A percentile compares a stretch with the other conserved stretches of the same genome.
phyloP scores from a whole-genome alignment of 2,113 vertebrate genomes.

The Glaucidium brasilianum region DNA sequence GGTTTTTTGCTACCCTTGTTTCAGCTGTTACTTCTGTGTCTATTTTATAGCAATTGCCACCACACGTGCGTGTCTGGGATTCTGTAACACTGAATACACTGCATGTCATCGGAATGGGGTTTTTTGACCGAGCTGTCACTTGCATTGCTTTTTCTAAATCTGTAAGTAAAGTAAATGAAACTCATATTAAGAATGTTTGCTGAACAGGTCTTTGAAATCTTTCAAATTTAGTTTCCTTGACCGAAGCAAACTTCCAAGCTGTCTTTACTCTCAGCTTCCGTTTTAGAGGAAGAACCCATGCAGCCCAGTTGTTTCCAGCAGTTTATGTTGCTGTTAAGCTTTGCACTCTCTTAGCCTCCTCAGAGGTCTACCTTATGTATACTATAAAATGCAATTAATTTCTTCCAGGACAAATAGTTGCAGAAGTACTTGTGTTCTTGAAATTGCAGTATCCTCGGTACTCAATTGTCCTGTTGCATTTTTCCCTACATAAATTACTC shows the following conservation, averaged over 20 bases:
- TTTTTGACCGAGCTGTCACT: slow-evolving; percentile 92
- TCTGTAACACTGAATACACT: slow-evolving; percentile 95
- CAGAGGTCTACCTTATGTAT: background rate
- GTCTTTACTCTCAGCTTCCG: background rate
- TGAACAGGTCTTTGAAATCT: background rate
- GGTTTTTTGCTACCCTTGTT: background rate
- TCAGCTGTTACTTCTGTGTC: background rate
- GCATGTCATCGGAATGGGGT: slow-evolving; percentile 90
- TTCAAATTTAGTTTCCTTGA: background rate
- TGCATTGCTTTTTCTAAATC: slow-evolving; percentile 98
- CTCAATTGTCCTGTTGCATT: background rate
- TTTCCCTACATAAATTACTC: background rate
- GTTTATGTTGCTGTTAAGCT: background rate
- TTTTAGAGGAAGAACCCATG: background rate
- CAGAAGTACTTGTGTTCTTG: background rate
- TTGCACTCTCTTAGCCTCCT: background rate
- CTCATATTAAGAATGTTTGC: background rate
- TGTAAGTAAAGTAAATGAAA: slow-evolving; percentile 79
- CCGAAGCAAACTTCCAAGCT: background rate
- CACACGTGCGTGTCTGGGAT: slow-evolving; percentile 97
- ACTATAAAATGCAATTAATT: background rate
- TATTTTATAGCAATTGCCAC: slow-evolving; percentile 84
- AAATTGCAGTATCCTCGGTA: background rate
- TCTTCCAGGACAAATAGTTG: background rate
- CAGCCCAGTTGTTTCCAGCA: background rate